These are phyloP conservation scores for Chlorops oryzae DNA, from an alignment of 1,140 invertebrate genomes.

Conservation along the genomic window DNA sequence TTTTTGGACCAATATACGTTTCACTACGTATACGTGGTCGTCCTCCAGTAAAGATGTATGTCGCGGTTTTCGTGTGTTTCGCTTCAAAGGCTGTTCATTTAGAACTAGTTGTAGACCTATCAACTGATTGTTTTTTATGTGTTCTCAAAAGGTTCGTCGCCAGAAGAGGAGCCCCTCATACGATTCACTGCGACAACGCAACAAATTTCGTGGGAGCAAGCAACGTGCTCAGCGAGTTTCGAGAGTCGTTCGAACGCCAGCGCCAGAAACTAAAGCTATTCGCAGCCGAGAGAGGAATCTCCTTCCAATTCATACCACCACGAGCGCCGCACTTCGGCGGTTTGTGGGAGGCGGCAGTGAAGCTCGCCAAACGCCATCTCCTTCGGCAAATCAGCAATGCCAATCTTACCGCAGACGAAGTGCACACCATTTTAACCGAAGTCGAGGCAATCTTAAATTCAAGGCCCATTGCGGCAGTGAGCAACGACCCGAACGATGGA, in stretches of 20 bases:
- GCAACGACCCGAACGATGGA: too few relatives aligned
- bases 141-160: slow-evolving; percentile 20
- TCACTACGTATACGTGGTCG: slow-evolving; percentile 3
- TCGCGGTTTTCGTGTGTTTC: slow-evolving; percentile 20
- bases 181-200: slow-evolving; percentile 30
- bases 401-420: slow-evolving; percentile 24
- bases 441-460: slow-evolving; percentile 32
- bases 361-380: slow-evolving; percentile 28
- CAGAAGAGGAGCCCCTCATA: slow-evolving; percentile 13
- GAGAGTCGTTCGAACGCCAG: not conserved
- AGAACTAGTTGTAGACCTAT: slow-evolving; percentile 22
- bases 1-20: slow-evolving; percentile 25
- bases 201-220: slow-evolving; percentile 24
- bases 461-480: slow-evolving; percentile 28
- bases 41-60: slow-evolving; percentile 10
- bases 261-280: not conserved
- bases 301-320: slow-evolving; percentile 23
- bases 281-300: not conserved
- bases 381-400: slow-evolving; percentile 18
- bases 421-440: slow-evolving; percentile 23
- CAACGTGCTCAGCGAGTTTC: slow-evolving; percentile 8
- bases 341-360: slow-evolving; percentile 30
- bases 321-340: slow-evolving; percentile 30
- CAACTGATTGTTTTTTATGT: slow-evolving; percentile 15
- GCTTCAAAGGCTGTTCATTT: slow-evolving; percentile 33